Percentiles rank a stretch among this genome's conserved stretches.
Conservation (phyloP, 1,140 invertebrate species). For the Euglossa dilemma region DNA sequence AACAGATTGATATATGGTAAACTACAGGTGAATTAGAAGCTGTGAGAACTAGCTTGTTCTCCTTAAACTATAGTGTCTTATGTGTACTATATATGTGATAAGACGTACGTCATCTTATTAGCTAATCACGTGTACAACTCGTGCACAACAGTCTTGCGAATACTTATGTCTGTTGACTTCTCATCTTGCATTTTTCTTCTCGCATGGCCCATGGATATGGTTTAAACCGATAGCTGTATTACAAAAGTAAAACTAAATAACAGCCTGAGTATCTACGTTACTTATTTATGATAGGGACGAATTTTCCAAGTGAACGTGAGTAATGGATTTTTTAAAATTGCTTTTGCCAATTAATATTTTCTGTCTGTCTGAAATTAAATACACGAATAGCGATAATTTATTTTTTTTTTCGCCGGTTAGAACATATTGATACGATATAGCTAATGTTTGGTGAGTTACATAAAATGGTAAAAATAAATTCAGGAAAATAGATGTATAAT, state of each 20-base stretch:
- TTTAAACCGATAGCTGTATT: background rate
- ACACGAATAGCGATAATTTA: no score
- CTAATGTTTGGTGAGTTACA: background rate
- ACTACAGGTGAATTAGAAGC: background rate
- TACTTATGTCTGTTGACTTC: background rate
- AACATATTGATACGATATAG: background rate
- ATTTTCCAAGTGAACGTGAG: background rate
- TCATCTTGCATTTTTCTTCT: constrained; percentile 1
- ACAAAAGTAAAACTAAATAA: background rate
- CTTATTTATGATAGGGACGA: background rate
- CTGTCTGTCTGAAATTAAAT: no score
- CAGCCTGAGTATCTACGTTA: background rate
- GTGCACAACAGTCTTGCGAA: constrained; percentile 6
- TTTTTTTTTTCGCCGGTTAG: background rate
- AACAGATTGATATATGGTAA: background rate
- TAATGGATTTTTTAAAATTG: background rate
- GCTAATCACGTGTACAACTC: constrained; percentile 30
- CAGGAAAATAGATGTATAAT: background rate
- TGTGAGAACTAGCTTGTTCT: background rate
- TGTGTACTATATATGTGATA: background rate
- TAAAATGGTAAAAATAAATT: no score
- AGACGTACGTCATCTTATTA: constrained; percentile 5
- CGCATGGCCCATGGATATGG: background rate
- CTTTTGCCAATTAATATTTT: no score
- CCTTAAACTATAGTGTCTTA: background rate